Evolutionary conservation across 2,888 invertebrate genomes (phyloP), one percentile per base, ranked within the genome.

Genomic region (Lasioglossum leucozonium): DNA sequence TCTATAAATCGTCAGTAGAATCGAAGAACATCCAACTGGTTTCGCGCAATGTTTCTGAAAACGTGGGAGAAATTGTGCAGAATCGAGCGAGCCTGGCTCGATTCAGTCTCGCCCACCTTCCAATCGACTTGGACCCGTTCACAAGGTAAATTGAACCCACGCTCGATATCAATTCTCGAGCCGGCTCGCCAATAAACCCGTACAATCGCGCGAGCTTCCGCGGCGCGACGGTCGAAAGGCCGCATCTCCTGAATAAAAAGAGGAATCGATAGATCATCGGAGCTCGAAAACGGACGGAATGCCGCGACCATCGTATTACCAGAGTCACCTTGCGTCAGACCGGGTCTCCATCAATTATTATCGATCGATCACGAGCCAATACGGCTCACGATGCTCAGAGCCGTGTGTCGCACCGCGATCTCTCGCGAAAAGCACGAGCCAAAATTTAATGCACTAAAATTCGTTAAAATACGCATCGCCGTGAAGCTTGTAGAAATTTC

Each of bases 361-460:
- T 71, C 80, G 72, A 72, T 77, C 71, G 58, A 62, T 77, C 11
- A 18, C 22, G 34, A 76, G 4, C 51, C 51, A n/a, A n/a, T 51
- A n/a, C 10, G n/a, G 51, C 51, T 51, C n/a, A 1, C 22, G 22
- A n/a, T 51, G n/a, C n/a, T n/a, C n/a, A 51, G 22, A 51, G n/a
- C n/a, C 51, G n/a, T n/a, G n/a, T n/a, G 22, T 51, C 10, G 10
- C 51, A 22, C 10, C 3, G 10, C 10, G 51, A n/a, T n/a, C 22
- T n/a, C 51, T 51, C 0, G 22, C 0, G 22, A n/a, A n/a, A 51
- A 51, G 10, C 51, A 8, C 22, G 22, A n/a, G 10, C 51, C 51
- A 10, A 51, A 51, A 51, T n/a, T 10, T 10, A 51, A 8, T 51
- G 8, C 22, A 8, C 22, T 22, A 10, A 34, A 34, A 34, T 3